Percentiles rank a stretch among this genome's conserved stretches.
Evolutionary conservation across 92 coral and sea anemone species (phyloP).

Genomic region (Anthopleura xanthogrammica): DNA sequence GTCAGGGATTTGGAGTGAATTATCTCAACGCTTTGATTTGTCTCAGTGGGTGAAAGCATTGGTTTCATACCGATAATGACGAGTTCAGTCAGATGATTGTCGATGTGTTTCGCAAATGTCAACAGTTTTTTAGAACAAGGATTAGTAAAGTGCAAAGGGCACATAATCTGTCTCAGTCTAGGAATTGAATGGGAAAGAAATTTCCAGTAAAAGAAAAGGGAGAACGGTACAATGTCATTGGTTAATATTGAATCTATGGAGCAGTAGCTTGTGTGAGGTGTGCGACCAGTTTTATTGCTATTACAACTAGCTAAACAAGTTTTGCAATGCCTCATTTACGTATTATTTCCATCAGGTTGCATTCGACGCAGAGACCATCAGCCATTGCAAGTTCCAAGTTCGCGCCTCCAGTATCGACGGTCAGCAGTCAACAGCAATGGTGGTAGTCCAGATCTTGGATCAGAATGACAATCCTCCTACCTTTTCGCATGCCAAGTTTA

Average conservation of each 20-base stretch:
- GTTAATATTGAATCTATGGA: no score
- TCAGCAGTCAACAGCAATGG: constrained; percentile 54
- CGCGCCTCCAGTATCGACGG: constrained; percentile 75
- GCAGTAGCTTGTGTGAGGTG: no score
- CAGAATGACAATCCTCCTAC: constrained; percentile 84
- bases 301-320: no score
- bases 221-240: background rate
- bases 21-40: constrained; percentile 9
- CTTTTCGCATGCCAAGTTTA: constrained; percentile 45
- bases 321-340: no score
- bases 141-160: constrained; percentile 6
- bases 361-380: constrained; percentile 77
- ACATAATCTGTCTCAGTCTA: background rate
- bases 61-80: constrained; percentile 21
- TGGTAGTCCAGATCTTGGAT: constrained; percentile 63
- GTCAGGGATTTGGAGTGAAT: background rate
- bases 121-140: background rate
- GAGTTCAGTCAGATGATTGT: background rate
- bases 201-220: background rate
- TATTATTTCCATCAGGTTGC: constrained; percentile 41
- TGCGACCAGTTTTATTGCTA: no score
- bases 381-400: constrained; percentile 68
- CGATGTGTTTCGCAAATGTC: background rate
- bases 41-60: constrained; percentile 18
- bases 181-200: background rate